phyloP scores from a whole-genome alignment of 2,888 invertebrate genomes.

The Dimorphilus gyrociliatus region DNA sequence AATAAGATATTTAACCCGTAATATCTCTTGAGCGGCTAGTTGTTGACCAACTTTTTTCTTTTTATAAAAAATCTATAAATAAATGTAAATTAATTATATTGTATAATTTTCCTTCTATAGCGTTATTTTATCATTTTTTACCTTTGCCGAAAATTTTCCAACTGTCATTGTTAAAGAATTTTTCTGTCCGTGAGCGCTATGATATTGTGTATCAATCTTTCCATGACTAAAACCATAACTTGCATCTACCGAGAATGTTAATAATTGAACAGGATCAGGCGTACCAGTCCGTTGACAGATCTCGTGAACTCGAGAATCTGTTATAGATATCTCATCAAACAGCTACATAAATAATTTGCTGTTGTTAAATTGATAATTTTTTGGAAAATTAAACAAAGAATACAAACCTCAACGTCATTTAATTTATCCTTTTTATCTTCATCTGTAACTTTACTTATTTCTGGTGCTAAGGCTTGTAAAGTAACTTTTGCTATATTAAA shows the following conservation, averaged over 20 bases:
- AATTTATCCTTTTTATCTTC: no score
- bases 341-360: slow-evolving; percentile 21
- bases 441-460: no score
- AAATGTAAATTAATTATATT: not conserved
- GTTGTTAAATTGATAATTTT: no score
- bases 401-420: no score
- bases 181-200: slow-evolving; percentile 76
- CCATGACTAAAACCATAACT: no score
- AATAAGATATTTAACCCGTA: no score
- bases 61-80: slow-evolving; percentile 53
- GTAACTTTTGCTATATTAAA: no score
- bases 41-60: slow-evolving; percentile 95
- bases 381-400: no score
- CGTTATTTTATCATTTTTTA: no score
- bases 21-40: slow-evolving; percentile 77
- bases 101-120: no score
- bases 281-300: slow-evolving; percentile 91
- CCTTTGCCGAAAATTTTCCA: slow-evolving; percentile 66
- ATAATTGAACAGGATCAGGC: slow-evolving; percentile 79
- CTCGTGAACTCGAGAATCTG: slow-evolving; percentile 81
- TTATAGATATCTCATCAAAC: slow-evolving; percentile 70
- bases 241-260: slow-evolving; percentile 67
- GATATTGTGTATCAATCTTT: no score
- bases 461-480: no score
- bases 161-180: slow-evolving; percentile 87